Percentiles rank a stretch among this genome's conserved stretches.
Evolutionary conservation across 2,113 vertebrate genomes (phyloP).

Genomic region (Leucosticte australis): DNA sequence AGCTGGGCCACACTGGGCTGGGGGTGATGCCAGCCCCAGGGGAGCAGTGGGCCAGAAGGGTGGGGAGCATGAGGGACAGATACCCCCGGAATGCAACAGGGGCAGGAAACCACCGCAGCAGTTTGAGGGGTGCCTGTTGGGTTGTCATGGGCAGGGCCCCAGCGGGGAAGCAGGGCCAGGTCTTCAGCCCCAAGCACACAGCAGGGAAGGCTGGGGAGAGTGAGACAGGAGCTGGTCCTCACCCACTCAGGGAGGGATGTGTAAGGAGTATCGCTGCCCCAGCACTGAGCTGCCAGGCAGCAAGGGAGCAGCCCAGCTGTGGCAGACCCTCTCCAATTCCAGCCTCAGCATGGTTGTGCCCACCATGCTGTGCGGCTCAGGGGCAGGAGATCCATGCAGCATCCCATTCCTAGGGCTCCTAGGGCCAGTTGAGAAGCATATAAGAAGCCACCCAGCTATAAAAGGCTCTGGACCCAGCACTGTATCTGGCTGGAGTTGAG

Average conservation of each 20-base stretch:
- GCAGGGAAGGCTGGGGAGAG: neutral
- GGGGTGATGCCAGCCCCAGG: neutral
- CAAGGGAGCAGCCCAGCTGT: neutral
- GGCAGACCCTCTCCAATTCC: neutral
- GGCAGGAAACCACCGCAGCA: neutral
- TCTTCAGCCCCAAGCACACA: neutral
- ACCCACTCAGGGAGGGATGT: neutral
- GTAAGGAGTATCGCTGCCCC: neutral
- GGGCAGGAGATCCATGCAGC: neutral
- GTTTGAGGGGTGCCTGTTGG: neutral
- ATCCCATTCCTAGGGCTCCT: neutral
- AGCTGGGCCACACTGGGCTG: neutral
- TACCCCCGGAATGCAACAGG: accelerated
- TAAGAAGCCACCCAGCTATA: neutral
- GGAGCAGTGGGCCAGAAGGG: neutral
- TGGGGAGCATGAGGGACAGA: neutral
- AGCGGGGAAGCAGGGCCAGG: accelerated
- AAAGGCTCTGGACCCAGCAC: neutral
- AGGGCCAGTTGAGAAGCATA: neutral
- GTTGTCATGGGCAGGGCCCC: neutral
- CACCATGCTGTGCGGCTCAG: accelerated
- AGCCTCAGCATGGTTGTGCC: accelerated
- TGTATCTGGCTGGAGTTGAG: neutral
- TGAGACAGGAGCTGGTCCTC: neutral
- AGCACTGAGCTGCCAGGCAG: neutral